These are phyloP conservation scores for Lochmaea crataegi DNA, from an alignment of 2,888 invertebrate species.

Conservation along the genomic window DNA sequence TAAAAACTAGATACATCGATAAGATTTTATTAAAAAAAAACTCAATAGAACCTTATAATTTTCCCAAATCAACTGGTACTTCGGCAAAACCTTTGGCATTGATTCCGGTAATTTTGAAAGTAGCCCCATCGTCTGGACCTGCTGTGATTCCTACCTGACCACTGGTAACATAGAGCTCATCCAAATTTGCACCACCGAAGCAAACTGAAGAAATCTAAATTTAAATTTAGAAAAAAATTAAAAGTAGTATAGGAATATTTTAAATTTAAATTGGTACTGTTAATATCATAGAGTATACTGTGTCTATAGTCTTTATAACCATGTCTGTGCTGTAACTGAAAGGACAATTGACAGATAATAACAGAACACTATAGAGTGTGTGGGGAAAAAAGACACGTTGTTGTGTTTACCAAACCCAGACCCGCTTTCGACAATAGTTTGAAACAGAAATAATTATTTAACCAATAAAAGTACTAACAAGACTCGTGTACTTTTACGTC, in stretches of 20 bases:
- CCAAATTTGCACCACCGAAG: slow-evolving; percentile 53
- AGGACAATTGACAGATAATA: no score
- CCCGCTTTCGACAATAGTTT: no score
- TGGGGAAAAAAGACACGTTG: no score
- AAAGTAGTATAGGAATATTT: not conserved
- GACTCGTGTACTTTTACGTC: no score
- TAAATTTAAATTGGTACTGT: no score
- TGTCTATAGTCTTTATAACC: no score
- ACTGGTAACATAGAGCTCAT: slow-evolving; percentile 53
- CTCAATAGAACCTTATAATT: not conserved
- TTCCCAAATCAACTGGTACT: slow-evolving; percentile 46
- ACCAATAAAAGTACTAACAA: no score
- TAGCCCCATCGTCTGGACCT: slow-evolving; percentile 60
- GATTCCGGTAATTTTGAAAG: slow-evolving; percentile 59
- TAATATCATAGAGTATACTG: no score
- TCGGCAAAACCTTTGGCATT: slow-evolving; percentile 60
- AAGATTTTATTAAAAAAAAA: not conserved
- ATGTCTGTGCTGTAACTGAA: no score
- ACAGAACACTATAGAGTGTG: no score
- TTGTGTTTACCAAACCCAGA: no score
- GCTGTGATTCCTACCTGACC: slow-evolving; percentile 50
- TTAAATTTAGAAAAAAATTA: slow-evolving; percentile 15
- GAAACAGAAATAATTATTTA: no score
- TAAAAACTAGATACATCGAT: not conserved
- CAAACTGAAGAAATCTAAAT: slow-evolving; percentile 54